A percentile compares a stretch with the other conserved stretches of the same genome.
These are phyloP conservation scores for Toxonevra muliebris DNA, from an alignment of 2,888 invertebrate genomes.

Conservation along the genomic window DNA sequence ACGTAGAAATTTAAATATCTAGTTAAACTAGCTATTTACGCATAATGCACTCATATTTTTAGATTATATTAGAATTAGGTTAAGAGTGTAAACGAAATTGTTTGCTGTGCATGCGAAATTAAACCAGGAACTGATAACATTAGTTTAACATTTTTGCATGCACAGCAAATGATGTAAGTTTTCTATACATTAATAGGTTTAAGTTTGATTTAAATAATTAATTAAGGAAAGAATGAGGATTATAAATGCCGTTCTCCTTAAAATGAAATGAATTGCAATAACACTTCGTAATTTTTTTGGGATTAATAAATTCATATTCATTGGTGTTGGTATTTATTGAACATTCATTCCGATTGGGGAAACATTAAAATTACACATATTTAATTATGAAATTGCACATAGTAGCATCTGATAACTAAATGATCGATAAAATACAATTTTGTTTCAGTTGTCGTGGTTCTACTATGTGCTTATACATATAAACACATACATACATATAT, in stretches of 20 bases:
- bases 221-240: background rate
- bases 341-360: constrained; percentile 5
- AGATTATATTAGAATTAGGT: constrained; percentile 10
- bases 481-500: background rate
- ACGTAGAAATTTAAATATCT: constrained; percentile 57
- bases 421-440: too few species aligned
- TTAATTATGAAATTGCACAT: too few species aligned
- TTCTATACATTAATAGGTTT: constrained; percentile 32
- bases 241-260: background rate
- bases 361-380: too few species aligned
- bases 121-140: constrained; percentile 18
- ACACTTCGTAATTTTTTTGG: constrained; percentile 2
- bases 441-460: too few species aligned
- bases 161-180: constrained; percentile 51
- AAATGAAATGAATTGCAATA: constrained; percentile 17
- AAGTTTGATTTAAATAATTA: constrained; percentile 13
- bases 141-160: constrained; percentile 34
- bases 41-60: background rate
- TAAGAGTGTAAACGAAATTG: constrained; percentile 36
- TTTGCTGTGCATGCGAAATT: constrained; percentile 50
- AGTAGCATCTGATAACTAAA: too few species aligned
- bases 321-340: constrained; percentile 46
- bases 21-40: constrained; percentile 25
- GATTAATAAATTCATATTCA: constrained; percentile 17
- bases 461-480: constrained; percentile 4